These are phyloP conservation scores for Chaetodon trifascialis DNA, from an alignment of 2,113 vertebrate species.

Conservation along the genomic window DNA sequence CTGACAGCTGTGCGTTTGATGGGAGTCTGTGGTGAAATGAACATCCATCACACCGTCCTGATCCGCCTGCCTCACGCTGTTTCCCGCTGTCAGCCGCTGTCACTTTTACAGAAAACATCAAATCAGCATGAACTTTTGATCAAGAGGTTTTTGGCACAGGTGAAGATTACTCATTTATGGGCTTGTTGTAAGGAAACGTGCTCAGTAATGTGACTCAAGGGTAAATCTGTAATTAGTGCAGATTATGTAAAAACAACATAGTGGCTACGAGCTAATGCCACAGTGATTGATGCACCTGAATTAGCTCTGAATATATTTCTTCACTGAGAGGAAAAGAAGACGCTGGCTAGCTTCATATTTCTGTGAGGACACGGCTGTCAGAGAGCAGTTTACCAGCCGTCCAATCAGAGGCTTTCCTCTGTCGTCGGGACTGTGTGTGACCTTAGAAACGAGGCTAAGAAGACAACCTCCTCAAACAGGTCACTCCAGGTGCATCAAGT, in stretches of 20 bases:
- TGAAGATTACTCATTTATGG: not conserved
- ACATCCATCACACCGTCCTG: no score
- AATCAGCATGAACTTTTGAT: slow-evolving; percentile 1
- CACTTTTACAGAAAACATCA: not conserved
- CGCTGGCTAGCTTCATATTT: not conserved
- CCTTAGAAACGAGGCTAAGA: no score
- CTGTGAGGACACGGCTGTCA: no score
- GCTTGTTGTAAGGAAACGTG: not conserved
- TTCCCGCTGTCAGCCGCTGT: no score
- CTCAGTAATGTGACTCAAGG: not conserved
- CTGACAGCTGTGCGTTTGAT: no score
- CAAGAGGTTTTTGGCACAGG: not conserved
- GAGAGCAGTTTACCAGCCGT: no score
- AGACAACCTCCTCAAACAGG: no score
- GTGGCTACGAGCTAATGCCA: not conserved
- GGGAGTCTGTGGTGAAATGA: no score
- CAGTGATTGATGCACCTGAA: not conserved
- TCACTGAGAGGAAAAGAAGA: not conserved
- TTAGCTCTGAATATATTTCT: not conserved
- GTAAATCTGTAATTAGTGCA: not conserved
- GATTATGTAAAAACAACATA: not conserved
- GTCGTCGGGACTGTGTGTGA: no score
- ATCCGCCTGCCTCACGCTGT: no score
- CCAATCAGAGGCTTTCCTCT: no score
- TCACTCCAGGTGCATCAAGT: no score